phyloP scores from a whole-genome alignment of 2,113 vertebrate genomes.

The Eptatretus burgeri region DNA sequence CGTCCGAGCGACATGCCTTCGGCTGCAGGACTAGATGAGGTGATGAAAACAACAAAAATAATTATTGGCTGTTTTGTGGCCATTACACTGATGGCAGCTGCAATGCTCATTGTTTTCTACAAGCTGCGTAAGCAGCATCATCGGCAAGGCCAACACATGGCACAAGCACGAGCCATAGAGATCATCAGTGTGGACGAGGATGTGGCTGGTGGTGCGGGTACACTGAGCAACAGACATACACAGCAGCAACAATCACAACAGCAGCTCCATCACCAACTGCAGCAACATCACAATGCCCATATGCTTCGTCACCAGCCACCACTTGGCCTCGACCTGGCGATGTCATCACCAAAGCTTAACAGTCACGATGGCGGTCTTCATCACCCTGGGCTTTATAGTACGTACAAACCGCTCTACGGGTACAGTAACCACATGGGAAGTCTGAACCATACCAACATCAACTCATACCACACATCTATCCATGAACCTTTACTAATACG shows the following conservation, averaged over 20 bases:
- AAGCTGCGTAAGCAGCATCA: conserved; percentile 90
- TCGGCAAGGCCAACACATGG: conserved; percentile 69
- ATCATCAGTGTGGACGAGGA: conserved; percentile 77
- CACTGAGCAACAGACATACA: conserved; percentile 31
- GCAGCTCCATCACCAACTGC: conserved; percentile 17
- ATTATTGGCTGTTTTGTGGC: conserved; percentile 96
- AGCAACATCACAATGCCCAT: background rate
- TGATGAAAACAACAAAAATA: conserved; percentile 98
- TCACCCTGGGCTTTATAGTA: conserved; percentile 21
- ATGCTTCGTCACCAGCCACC: background rate
- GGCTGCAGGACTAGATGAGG: conserved; percentile 57
- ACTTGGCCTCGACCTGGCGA: background rate
- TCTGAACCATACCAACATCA: conserved; percentile 1
- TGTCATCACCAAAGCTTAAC: conserved; percentile 1
- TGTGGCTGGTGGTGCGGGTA: conserved; percentile 22
- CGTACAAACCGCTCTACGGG: conserved; percentile 33
- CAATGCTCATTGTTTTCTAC: conserved; percentile 90
- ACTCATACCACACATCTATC: conserved; percentile 16
- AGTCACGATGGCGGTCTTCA: conserved; percentile 1
- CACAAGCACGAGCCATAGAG: conserved; percentile 57
- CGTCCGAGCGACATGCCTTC: conserved; percentile 33
- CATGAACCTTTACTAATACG: conserved; percentile 55
- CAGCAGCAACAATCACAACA: conserved; percentile 42
- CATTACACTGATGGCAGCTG: conserved; percentile 61
- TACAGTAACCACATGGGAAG: conserved; percentile 6